A percentile compares a stretch with the other conserved stretches of the same genome.
Conservation (phyloP, 2,797 vertebrate genomes). For the Tolypeutes matacus region DNA sequence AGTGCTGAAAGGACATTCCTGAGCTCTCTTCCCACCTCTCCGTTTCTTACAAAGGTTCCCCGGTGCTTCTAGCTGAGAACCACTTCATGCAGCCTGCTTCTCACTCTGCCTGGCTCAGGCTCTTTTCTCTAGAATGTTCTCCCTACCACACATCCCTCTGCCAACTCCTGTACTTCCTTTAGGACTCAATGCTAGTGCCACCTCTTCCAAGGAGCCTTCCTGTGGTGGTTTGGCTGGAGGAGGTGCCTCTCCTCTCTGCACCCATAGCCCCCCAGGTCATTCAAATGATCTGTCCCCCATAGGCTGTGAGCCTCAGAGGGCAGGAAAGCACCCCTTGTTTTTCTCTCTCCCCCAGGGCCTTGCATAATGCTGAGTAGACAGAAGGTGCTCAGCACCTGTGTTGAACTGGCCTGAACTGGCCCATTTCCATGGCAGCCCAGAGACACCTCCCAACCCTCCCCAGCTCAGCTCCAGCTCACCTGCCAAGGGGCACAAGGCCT, state of each 20-base stretch:
- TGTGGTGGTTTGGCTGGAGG: not conserved
- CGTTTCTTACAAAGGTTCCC: not conserved
- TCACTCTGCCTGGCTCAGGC: not conserved
- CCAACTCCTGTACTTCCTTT: not conserved
- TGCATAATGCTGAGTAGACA: not conserved
- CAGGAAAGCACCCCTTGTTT: not conserved
- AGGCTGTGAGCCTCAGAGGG: not conserved
- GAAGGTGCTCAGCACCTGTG: too few relatives aligned
- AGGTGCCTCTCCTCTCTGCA: not conserved
- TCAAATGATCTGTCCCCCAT: not conserved
- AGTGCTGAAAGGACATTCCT: fast-evolving
- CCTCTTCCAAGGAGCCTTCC: constrained; percentile 23
- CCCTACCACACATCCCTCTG: fast-evolving
- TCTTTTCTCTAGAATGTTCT: not conserved
- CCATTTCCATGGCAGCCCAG: not conserved
- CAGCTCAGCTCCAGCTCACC: constrained; percentile 46
- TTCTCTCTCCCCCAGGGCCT: not conserved
- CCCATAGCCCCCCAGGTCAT: not conserved
- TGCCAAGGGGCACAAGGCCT: constrained; percentile 61
- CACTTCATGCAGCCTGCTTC: not conserved
- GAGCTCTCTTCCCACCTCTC: too few relatives aligned
- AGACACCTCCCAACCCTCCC: not conserved
- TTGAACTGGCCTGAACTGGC: not conserved
- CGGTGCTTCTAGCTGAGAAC: not conserved
- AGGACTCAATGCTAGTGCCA: not conserved